Evolutionary conservation across 2,113 vertebrate species (phyloP).

Genomic region (Thryonomys swinderianus): DNA sequence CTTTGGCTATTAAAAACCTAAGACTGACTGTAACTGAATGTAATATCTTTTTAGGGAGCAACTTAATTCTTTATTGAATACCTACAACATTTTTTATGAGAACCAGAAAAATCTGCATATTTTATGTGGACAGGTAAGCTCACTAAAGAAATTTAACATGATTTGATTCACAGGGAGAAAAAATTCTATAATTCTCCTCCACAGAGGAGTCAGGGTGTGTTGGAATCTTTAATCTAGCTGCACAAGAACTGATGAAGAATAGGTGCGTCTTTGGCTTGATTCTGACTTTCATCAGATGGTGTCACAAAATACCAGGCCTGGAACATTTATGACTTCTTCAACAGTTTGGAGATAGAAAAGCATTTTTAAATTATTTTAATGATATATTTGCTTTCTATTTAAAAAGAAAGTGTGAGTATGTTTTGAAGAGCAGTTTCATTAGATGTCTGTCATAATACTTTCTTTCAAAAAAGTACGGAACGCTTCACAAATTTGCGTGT

Average conservation of each 20-base stretch:
- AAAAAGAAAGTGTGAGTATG: neutral
- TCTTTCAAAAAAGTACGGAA: too few relatives aligned
- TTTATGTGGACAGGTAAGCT: slow-evolving; percentile 84
- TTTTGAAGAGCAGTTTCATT: neutral
- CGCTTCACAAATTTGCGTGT: too few relatives aligned
- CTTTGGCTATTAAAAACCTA: neutral
- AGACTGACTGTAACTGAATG: neutral
- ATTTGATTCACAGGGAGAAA: neutral
- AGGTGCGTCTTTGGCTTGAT: neutral
- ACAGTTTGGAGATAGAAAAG: neutral
- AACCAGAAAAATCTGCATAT: slow-evolving; percentile 88
- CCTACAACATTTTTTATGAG: slow-evolving; percentile 87
- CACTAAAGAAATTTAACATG: neutral
- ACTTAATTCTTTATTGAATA: slow-evolving; percentile 85
- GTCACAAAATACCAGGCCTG: neutral
- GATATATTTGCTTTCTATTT: slow-evolving; percentile 42
- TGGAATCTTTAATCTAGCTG: neutral
- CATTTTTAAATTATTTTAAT: slow-evolving; percentile 37
- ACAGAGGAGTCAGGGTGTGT: neutral
- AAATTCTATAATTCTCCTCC: neutral
- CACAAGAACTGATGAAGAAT: neutral
- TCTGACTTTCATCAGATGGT: neutral
- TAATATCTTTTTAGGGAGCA: slow-evolving; percentile 82
- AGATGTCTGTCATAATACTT: neutral
- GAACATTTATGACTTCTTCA: slow-evolving; percentile 11